Evolutionary conservation across 2,888 invertebrate species (phyloP).

Genomic region (Scaptodrosophila latifasciaeformis): DNA sequence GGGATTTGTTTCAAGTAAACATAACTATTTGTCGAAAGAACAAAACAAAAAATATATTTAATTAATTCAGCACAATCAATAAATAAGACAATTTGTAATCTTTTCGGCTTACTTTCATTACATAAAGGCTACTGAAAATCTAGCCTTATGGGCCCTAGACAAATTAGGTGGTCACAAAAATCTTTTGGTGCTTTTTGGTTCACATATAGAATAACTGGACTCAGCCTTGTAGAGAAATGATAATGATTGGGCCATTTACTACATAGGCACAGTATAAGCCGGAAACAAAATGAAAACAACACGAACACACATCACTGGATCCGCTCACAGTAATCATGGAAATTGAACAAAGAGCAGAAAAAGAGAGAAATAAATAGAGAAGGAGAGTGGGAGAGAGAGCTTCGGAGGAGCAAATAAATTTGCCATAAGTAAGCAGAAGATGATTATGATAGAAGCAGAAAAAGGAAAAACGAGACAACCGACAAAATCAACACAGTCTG

Average conservation of each 20-base stretch:
- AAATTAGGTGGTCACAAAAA: conserved; percentile 52
- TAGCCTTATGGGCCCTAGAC: conserved; percentile 57
- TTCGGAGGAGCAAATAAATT: conserved; percentile 15
- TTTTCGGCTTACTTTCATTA: too few relatives aligned
- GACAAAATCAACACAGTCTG: too few relatives aligned
- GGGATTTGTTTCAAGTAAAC: too few relatives aligned
- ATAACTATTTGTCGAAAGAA: too few relatives aligned
- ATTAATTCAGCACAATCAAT: too few relatives aligned
- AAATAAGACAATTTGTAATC: too few relatives aligned
- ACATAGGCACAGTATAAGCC: conserved; percentile 20
- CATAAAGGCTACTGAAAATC: too few relatives aligned
- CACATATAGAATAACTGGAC: too few relatives aligned
- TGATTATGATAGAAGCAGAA: conserved; percentile 35
- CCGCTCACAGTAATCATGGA: conserved; percentile 48
- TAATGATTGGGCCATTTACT: conserved; percentile 50
- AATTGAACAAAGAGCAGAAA: conserved; percentile 42
- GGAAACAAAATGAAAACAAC: conserved; percentile 34
- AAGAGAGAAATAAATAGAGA: conserved; percentile 29
- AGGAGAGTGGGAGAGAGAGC: too few relatives aligned
- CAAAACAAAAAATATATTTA: too few relatives aligned
- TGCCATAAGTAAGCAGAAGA: conserved; percentile 21
- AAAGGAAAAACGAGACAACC: conserved; percentile 19
- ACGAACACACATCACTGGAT: conserved; percentile 33
- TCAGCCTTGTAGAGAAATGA: conserved; percentile 30
- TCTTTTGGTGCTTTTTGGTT: too few relatives aligned